Evolutionary conservation across 2,113 vertebrate species (phyloP), one percentile per base, ranked within the genome.

Genomic region (Siphamia tubifer): DNA sequence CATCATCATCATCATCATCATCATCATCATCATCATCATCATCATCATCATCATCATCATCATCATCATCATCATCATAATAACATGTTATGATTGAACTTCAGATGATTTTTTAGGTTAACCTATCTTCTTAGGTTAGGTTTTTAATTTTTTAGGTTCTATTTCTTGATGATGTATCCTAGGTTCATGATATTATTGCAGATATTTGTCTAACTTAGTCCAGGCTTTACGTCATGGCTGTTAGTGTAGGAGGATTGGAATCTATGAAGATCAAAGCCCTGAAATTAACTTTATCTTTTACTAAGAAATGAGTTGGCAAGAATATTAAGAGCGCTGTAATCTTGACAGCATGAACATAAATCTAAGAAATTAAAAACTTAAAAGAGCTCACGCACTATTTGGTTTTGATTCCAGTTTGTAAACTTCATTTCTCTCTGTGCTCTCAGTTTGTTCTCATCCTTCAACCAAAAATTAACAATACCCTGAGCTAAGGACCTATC

Each of bases 11-110:
- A n/a, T n/a, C n/a, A n/a, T n/a, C n/a, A n/a, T n/a, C n/a, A n/a
- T n/a, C n/a, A n/a, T n/a, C n/a, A n/a, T n/a, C n/a, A n/a, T n/a
- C n/a, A n/a, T n/a, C n/a, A n/a, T n/a, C n/a, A n/a, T n/a, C n/a
- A n/a, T n/a, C n/a, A n/a, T n/a, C n/a, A n/a, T n/a, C n/a, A n/a
- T n/a, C n/a, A n/a, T n/a, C n/a, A n/a, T n/a, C n/a, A n/a, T n/a
- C n/a, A n/a, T n/a, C n/a, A n/a, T n/a, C n/a, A n/a, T n/a, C n/a
- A n/a, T n/a, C n/a, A n/a, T n/a, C n/a, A n/a, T n/a, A n/a, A n/a
- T n/a, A n/a, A 30, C 32, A 62, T 25, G 21, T 47, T 81, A 69
- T 70, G 6, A 79, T 78, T 42, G 4, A 0, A 38, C 16, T 40
- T 39, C 43, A 34, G 10, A 45, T n/a, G 16, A 8, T 28, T 52